Conservation (phyloP, 1,140 invertebrate genomes). For the Dendrolimus punctatus region DNA sequence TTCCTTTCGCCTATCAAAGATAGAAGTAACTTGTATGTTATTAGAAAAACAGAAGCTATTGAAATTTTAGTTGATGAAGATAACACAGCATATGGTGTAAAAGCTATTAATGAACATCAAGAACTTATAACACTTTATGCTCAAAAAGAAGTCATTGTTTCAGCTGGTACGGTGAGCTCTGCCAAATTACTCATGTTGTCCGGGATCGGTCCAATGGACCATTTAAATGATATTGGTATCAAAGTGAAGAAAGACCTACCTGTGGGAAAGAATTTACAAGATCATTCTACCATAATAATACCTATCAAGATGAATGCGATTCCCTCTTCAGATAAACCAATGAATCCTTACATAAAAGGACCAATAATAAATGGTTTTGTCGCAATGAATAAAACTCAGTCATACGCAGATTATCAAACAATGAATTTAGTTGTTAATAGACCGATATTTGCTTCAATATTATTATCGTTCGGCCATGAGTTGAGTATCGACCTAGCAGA, state of each 20-base stretch:
- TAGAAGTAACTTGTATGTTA: constrained; percentile 62
- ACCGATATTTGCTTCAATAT: not conserved
- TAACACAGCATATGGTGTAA: constrained; percentile 72
- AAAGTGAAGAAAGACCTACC: constrained; percentile 61
- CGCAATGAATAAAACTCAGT: not conserved
- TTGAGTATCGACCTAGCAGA: not conserved
- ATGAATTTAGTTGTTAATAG: not conserved
- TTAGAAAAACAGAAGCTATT: constrained; percentile 44
- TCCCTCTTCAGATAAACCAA: too few relatives aligned
- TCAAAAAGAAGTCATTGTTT: constrained; percentile 74
- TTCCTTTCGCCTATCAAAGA: constrained; percentile 68
- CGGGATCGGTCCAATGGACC: constrained; percentile 72
- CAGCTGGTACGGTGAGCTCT: constrained; percentile 74
- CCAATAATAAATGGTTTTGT: not conserved
- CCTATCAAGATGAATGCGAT: constrained; percentile 1
- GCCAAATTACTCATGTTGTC: constrained; percentile 74
- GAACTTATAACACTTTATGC: constrained; percentile 24
- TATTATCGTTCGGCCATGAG: not conserved
- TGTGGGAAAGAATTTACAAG: constrained; percentile 74
- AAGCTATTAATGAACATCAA: constrained; percentile 52
- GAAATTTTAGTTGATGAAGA: constrained; percentile 69
- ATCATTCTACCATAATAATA: not conserved
- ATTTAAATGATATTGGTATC: constrained; percentile 64
- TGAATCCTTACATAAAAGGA: not conserved
- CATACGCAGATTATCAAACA: constrained; percentile 3